phyloP scores from a whole-genome alignment of 2,888 invertebrate genomes.

The Andrena flavipes region DNA sequence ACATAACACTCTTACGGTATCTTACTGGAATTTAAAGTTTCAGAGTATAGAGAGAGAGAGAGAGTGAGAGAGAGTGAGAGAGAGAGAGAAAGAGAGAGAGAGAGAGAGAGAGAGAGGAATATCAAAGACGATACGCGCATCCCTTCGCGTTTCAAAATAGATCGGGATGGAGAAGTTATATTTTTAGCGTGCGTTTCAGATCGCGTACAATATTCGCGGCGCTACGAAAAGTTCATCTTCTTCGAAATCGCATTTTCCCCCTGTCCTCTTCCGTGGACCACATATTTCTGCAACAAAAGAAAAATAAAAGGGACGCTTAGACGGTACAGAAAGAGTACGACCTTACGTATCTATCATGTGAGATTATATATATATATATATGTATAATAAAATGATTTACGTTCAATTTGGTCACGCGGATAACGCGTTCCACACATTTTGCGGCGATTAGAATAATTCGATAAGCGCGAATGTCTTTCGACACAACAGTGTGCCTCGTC shows the following conservation, averaged over 20 bases:
- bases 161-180: conserved; percentile 29
- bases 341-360: conserved; percentile 21
- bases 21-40: neutral
- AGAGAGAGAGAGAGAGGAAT: neutral
- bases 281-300: conserved; percentile 67
- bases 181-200: conserved; percentile 55
- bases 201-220: conserved; percentile 60
- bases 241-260: conserved; percentile 57
- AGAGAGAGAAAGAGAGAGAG: neutral
- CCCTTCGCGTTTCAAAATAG: conserved; percentile 39
- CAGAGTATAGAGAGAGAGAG: no score
- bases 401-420: conserved; percentile 17
- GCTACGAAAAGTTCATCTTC: conserved; percentile 61
- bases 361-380: conserved; percentile 10
- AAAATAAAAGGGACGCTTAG: conserved; percentile 63
- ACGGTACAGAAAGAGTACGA: conserved; percentile 10
- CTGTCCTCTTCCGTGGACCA: conserved; percentile 54
- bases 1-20: neutral
- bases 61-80: no score
- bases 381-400: conserved; percentile 28
- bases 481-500: conserved; percentile 14
- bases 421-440: conserved; percentile 24
- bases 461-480: conserved; percentile 20
- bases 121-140: conserved; percentile 13
- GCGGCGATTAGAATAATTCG: conserved; percentile 15